These are phyloP conservation scores for Dinocampus coccinellae DNA, from an alignment of 2,888 invertebrate genomes.

Conservation along the genomic window DNA sequence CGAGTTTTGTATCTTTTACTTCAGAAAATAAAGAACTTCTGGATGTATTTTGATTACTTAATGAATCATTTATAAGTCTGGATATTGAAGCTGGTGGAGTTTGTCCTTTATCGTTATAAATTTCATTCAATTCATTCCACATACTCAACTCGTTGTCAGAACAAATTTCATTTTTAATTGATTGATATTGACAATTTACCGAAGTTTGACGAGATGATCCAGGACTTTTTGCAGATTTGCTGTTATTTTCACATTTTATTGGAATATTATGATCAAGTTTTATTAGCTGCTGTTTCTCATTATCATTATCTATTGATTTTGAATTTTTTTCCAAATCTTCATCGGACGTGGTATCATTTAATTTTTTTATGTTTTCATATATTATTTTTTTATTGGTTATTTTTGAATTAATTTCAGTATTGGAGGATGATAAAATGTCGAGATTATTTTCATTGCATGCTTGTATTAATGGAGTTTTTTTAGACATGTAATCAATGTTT, in stretches of 20 bases:
- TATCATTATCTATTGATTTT: neutral
- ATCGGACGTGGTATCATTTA: conserved; percentile 52
- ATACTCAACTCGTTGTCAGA: conserved; percentile 35
- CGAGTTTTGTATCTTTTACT: neutral
- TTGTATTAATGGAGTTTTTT: conserved; percentile 30
- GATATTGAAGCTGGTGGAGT: conserved; percentile 44
- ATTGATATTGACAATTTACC: neutral
- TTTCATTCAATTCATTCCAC: conserved; percentile 40
- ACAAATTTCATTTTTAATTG: neutral
- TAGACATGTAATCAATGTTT: conserved; percentile 6
- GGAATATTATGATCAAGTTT: neutral
- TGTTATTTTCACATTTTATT: neutral
- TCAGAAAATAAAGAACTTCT: neutral
- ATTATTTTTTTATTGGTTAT: conserved; percentile 24
- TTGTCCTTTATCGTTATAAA: conserved; percentile 28
- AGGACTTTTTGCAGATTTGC: conserved; percentile 35
- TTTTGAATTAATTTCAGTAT: conserved; percentile 19
- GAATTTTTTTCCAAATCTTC: conserved; percentile 42
- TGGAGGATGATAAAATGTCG: conserved; percentile 17
- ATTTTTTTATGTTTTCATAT: conserved; percentile 47
- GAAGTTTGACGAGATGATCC: conserved; percentile 41
- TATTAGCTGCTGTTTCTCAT: neutral
- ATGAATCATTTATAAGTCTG: conserved; percentile 29
- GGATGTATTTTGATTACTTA: conserved; percentile 1
- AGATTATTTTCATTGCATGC: conserved; percentile 37